Evolutionary conservation across 2,888 invertebrate genomes (phyloP), one percentile per base, ranked within the genome.

Genomic region (Therioaphis trifolii): DNA sequence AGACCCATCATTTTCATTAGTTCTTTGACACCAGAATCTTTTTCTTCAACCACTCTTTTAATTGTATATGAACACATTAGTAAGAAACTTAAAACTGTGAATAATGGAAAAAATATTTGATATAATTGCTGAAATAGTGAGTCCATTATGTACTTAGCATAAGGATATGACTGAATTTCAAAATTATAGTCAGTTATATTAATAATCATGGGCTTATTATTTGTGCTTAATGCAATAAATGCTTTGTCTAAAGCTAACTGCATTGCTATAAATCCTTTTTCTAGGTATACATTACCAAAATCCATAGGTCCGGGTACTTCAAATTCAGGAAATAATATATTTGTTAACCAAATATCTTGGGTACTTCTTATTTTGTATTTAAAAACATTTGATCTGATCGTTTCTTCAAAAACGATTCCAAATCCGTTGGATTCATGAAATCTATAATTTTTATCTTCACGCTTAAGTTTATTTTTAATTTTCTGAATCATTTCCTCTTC

Each of bases 1-100:
- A 91, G 86, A 1, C 91, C 91, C 91, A 91, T 91, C 88, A 91
- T 90, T 87, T 90, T 90, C 91, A 91, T 90, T 66, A 91, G 89
- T 87, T 91, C 91, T 90, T 91, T 72, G 86, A 91, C 90, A 63
- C 92, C 92, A 79, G 91, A 89, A 85, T 90, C 89, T 86, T 92
- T 92, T 87, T 92, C 92, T 87, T 91, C 91, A 1, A 92, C 91
- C 66, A 91, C 89, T 74, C 91, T 89, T 86, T 91, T 90, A 72
- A 92, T 86, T 75, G 91, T 89, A 27, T 90, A 15, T 63, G 80
- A 27, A 75, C 52, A 75, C 46, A 85, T 82, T 74, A 82, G 40
- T 49, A 84, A 75, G 27, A 85, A 86, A 82, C 84, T 85, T 55
- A 84, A 72, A 14, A 84, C 66, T n/a, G 84, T 85, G n/a, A 85